Conservation (phyloP, 1,140 invertebrate genomes). For the Meloidogyne hapla region DNA sequence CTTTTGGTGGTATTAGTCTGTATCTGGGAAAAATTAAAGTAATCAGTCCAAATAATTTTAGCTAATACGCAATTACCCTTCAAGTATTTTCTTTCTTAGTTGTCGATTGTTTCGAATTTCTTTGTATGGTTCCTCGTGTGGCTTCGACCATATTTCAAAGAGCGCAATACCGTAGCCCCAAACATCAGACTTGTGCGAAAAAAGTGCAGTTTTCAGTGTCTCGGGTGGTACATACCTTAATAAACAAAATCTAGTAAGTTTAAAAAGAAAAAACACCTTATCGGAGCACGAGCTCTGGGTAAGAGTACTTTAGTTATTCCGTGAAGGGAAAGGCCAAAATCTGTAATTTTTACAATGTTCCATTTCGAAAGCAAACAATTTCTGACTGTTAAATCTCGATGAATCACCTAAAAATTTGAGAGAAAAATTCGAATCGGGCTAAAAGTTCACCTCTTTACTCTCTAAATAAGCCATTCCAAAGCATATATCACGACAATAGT, state of each 20-base stretch:
- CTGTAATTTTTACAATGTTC: constrained; percentile 8
- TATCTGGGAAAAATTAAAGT: background rate
- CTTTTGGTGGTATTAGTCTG: background rate
- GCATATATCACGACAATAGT: background rate
- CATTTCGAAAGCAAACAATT: constrained; percentile 1
- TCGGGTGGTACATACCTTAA: background rate
- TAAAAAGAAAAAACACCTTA: background rate
- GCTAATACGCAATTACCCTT: background rate
- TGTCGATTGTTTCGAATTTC: background rate
- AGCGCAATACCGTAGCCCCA: background rate
- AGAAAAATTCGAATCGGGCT: background rate
- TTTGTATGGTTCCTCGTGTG: background rate
- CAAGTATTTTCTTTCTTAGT: background rate
- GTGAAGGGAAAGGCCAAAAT: background rate
- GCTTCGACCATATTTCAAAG: background rate
- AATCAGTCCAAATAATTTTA: background rate
- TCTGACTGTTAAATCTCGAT: background rate
- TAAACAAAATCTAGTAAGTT: background rate
- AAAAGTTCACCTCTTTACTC: background rate
- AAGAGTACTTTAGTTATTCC: background rate
- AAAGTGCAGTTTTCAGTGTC: background rate
- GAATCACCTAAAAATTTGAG: background rate
- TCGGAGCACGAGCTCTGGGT: background rate
- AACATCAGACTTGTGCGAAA: background rate
- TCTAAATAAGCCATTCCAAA: background rate